Conservation (phyloP, 2,888 invertebrate species). For the Ephialtes manifestator region DNA sequence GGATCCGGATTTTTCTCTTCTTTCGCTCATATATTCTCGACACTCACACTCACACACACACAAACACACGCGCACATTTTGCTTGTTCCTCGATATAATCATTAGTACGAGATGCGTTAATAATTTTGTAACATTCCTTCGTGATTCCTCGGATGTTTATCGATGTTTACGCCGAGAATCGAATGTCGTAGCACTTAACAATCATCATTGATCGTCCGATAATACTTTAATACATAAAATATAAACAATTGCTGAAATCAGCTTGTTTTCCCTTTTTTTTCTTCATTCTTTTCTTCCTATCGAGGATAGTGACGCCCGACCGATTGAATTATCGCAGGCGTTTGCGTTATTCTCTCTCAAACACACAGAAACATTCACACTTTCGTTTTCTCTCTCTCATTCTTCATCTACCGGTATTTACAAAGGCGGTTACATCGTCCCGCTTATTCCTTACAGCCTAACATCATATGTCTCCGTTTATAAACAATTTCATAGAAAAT, state of each 20-base stretch:
- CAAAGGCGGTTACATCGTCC: conserved; percentile 73
- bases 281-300: conserved; percentile 37
- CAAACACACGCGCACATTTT: neutral
- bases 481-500: conserved; percentile 85
- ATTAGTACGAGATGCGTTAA: neutral
- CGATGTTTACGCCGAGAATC: conserved; percentile 9
- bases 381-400: conserved; percentile 44
- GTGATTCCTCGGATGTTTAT: neutral
- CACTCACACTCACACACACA: neutral
- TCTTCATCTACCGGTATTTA: conserved; percentile 74
- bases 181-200: conserved; percentile 28
- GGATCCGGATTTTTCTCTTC: conserved; percentile 24
- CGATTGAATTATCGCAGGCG: conserved; percentile 34
- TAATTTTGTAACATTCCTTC: conserved; percentile 8
- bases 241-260: conserved; percentile 76
- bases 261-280: conserved; percentile 54
- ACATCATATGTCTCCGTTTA: conserved; percentile 79
- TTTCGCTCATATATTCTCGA: neutral
- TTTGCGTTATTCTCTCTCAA: conserved; percentile 16
- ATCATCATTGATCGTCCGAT: conserved; percentile 61
- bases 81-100: conserved; percentile 5
- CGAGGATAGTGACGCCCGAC: conserved; percentile 6
- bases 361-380: conserved; percentile 29
- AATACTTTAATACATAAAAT: conserved; percentile 77
- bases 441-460: conserved; percentile 75